Evolutionary conservation across 2,888 invertebrate species (phyloP).

Genomic region (Leucania comma): DNA sequence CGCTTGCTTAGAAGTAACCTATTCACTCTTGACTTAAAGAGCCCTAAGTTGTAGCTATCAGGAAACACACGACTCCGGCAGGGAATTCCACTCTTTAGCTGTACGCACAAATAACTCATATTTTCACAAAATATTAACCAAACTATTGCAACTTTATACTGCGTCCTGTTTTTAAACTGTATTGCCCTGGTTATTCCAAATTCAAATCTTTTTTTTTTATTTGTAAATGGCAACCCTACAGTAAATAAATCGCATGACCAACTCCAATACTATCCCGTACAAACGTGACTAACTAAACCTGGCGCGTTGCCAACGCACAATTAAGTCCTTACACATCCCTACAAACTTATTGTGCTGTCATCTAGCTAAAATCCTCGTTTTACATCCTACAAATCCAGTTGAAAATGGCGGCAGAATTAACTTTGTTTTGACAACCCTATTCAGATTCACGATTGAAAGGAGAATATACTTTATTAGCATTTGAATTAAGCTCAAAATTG

Average conservation of each 20-base stretch:
- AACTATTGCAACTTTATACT: no score
- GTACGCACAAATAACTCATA: no score
- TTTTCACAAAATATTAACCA: no score
- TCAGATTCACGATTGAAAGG: neutral
- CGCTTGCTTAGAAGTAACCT: no score
- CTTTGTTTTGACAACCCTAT: slow-evolving; percentile 51
- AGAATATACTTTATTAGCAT: fast-evolving
- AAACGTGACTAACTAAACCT: slow-evolving; percentile 55
- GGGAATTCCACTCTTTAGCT: no score
- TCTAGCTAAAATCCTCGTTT: slow-evolving; percentile 39
- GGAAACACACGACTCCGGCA: no score
- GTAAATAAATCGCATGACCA: slow-evolving; percentile 53
- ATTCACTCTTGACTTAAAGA: no score
- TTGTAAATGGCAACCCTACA: no score
- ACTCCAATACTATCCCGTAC: slow-evolving; percentile 46
- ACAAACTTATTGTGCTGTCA: slow-evolving; percentile 50
- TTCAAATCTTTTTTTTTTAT: no score
- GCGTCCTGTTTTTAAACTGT: no score
- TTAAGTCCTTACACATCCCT: slow-evolving; percentile 49
- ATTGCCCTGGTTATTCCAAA: no score
- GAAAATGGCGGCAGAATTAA: slow-evolving; percentile 20
- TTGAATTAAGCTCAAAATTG: slow-evolving; percentile 6
- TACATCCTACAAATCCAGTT: slow-evolving; percentile 12
- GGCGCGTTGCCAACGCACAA: slow-evolving; percentile 51
- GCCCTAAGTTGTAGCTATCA: no score